Evolutionary conservation across 2,797 vertebrate species (phyloP), one percentile per base, ranked within the genome.

Genomic region (Chelmon rostratus): DNA sequence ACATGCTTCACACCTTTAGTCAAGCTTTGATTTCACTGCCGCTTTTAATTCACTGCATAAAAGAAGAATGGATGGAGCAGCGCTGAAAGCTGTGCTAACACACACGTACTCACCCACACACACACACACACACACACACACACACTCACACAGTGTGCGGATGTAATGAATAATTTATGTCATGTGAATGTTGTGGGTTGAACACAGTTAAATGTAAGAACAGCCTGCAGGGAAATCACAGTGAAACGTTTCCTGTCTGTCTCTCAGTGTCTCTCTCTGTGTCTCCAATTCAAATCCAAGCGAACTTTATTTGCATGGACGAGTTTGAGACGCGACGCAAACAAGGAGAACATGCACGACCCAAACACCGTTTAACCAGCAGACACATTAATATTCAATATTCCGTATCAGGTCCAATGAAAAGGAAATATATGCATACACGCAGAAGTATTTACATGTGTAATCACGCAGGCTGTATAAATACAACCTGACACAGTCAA

Each of bases 161-260:
- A n/a, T 57, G 56, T 76, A 65, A 91, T 92, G 89, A 91, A 92
- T 92, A 87, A 92, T 91, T 81, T 58, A 92, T 91, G 66, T 76
- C 68, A 66, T 87, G 78, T 86, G 89, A 88, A 89, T 67, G 88
- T 85, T 90, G 89, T 86, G 88, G 89, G 89, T 69, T 90, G 90
- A 91, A 86, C 85, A 66, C 76, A 83, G 89, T 91, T 85, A 87
- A 91, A 90, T 89, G 83, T 86, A 84, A 86, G 78, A 89, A 78
- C 76, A 85, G 88, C 90, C 91, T 87, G 83, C 79, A 81, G 90
- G 89, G 88, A 77, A 85, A 89, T 86, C 68, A 73, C 74, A 82
- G 73, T 16, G 7, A 47, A 78, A 80, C 76, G 77, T 80, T 85
- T 82, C 81, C 79, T 78, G 73, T 81, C 46, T 19, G 23, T 44